Evolutionary conservation across 92 coral and sea anemone species (phyloP).

Genomic region (Paramuricea clavata): DNA sequence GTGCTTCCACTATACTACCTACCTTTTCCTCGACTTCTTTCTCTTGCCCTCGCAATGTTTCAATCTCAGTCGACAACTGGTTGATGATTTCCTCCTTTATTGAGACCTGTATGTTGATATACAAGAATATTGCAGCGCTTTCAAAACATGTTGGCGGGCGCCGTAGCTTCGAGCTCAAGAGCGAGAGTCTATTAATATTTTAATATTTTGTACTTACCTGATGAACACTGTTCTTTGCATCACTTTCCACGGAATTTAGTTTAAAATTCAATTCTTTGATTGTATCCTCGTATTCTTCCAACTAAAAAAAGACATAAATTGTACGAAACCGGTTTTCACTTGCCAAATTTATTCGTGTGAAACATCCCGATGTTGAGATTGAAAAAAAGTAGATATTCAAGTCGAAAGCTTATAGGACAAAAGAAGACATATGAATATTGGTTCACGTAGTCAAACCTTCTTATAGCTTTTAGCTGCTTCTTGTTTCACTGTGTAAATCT

Average conservation of each 20-base stretch:
- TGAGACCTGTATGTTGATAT: conserved; percentile 60
- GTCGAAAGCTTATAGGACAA: too few species aligned
- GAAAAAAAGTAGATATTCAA: too few species aligned
- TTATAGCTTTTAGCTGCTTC: not conserved
- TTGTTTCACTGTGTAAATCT: conserved; percentile 14
- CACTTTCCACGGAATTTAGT: conserved; percentile 86
- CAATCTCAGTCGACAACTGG: conserved; percentile 89
- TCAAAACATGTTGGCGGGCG: too few species aligned
- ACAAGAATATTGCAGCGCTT: conserved; percentile 25
- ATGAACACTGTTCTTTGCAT: conserved; percentile 84
- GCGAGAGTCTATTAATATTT: too few species aligned
- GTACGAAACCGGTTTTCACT: too few species aligned
- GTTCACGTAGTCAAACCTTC: not conserved
- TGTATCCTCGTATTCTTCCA: conserved; percentile 95
- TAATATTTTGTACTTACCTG: conserved; percentile 69
- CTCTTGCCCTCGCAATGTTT: conserved; percentile 88
- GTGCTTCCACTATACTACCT: not conserved
- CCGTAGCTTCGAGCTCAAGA: too few species aligned
- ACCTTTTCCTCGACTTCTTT: conserved; percentile 90
- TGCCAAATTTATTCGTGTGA: too few species aligned
- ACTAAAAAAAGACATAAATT: conserved; percentile 69
- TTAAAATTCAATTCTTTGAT: conserved; percentile 93
- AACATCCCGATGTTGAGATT: too few species aligned
- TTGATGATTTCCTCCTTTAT: conserved; percentile 94
- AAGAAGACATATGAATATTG: too few species aligned